Conservation (phyloP, 2,888 invertebrate species). For the Mallateleia sp. region DNA sequence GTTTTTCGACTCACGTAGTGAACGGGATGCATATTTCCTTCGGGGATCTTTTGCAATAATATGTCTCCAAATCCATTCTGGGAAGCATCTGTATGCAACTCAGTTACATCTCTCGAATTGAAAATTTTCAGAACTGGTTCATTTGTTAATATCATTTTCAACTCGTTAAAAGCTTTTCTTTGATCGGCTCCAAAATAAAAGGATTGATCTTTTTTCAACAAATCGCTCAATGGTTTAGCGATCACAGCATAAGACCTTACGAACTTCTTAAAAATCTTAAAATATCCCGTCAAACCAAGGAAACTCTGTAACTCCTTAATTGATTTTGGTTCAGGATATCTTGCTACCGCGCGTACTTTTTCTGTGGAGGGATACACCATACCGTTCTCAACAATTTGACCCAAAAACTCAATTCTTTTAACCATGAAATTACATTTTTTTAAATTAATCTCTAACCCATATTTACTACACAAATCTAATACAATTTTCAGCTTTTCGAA, state of each 20-base stretch:
- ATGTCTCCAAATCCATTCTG: conserved; percentile 30
- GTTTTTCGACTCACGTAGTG: not conserved
- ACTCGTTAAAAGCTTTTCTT: not conserved
- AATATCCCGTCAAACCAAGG: not conserved
- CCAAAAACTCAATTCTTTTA: conserved; percentile 26
- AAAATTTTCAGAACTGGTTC: conserved; percentile 28
- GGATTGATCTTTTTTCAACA: not conserved
- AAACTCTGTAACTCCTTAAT: not conserved
- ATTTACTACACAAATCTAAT: conserved; percentile 50
- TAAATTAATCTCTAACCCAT: conserved; percentile 41
- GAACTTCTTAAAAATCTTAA: not conserved
- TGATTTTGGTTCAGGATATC: conserved; percentile 47
- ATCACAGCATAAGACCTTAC: not conserved
- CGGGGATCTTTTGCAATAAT: not conserved
- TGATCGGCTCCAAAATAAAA: not conserved
- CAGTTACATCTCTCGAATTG: not conserved
- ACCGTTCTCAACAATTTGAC: conserved; percentile 42
- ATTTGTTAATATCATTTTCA: not conserved
- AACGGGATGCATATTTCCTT: not conserved
- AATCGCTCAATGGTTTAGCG: not conserved
- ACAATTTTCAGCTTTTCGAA: conserved; percentile 56
- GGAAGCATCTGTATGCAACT: conserved; percentile 15
- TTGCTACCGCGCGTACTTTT: conserved; percentile 26
- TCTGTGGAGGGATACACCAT: conserved; percentile 46
- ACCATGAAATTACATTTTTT: conserved; percentile 24